Evolutionary conservation across 2,113 vertebrate species (phyloP).

Genomic region (Takifugu bimaculatus): DNA sequence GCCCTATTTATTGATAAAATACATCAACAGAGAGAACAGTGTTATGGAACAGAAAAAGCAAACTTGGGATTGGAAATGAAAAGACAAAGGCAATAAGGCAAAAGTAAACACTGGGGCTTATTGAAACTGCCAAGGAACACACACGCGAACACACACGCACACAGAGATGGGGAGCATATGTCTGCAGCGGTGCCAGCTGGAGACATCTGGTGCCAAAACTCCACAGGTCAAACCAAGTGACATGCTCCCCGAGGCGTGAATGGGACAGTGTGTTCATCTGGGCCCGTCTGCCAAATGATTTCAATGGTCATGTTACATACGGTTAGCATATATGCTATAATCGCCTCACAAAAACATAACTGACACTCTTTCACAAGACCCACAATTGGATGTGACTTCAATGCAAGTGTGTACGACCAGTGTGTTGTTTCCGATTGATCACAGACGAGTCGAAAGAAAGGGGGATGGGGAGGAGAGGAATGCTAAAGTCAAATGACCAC

Average conservation of each 20-base stretch:
- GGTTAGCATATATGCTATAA: constrained; percentile 16
- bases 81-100: constrained; percentile 64
- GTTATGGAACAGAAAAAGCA: constrained; percentile 15
- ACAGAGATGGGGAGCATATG: constrained; percentile 68
- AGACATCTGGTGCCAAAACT: constrained; percentile 75
- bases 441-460: constrained; percentile 16
- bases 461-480: background rate
- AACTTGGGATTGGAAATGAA: constrained; percentile 51
- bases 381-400: constrained; percentile 10
- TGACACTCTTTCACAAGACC: constrained; percentile 6
- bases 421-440: constrained; percentile 3
- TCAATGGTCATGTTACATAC: constrained; percentile 23
- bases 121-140: constrained; percentile 37
- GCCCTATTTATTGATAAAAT: constrained; percentile 45
- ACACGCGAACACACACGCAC: constrained; percentile 17
- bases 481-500: constrained; percentile 12
- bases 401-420: background rate
- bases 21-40: constrained; percentile 13
- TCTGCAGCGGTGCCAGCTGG: constrained; percentile 70
- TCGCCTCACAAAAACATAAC: constrained; percentile 12
- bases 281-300: constrained; percentile 41
- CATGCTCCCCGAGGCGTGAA: constrained; percentile 60
- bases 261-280: constrained; percentile 22
- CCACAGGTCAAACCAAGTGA: constrained; percentile 73
- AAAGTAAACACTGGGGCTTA: constrained; percentile 57